Conservation (phyloP, 2,888 invertebrate species). For the Nyleta sp. region DNA sequence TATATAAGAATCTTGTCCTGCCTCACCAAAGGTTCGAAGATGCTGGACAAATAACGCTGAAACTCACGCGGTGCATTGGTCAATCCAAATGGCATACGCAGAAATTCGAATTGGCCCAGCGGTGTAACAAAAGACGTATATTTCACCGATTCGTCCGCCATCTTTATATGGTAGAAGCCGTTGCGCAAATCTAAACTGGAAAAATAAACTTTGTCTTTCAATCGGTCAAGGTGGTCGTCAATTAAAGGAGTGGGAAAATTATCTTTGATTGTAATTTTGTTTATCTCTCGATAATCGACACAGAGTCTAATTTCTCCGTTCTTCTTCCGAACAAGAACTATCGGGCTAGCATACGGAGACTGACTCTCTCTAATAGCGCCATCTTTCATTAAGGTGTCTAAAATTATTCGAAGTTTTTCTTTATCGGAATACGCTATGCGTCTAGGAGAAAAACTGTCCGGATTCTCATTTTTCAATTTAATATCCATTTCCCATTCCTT, state of each 20-base stretch:
- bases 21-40: neutral
- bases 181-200: constrained; percentile 29
- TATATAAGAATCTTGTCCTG: neutral
- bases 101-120: constrained; percentile 24
- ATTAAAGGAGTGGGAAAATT: constrained; percentile 39
- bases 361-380: constrained; percentile 25
- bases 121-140: constrained; percentile 38
- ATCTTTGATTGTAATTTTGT: constrained; percentile 47
- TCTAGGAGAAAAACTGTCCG: constrained; percentile 29
- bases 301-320: constrained; percentile 38
- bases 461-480: constrained; percentile 28
- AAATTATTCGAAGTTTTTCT: constrained; percentile 17
- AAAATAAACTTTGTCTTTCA: constrained; percentile 21
- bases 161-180: constrained; percentile 38
- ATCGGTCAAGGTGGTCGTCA: constrained; percentile 21
- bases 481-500: constrained; percentile 26
- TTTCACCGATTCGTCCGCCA: constrained; percentile 24
- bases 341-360: constrained; percentile 41
- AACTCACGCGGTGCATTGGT: constrained; percentile 39
- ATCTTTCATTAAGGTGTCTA: constrained; percentile 11
- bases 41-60: neutral
- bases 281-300: constrained; percentile 39
- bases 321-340: constrained; percentile 37
- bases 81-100: constrained; percentile 29
- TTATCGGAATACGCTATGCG: constrained; percentile 28